These are phyloP conservation scores for Lindbergichthys nudifrons DNA, from an alignment of 2,797 vertebrate genomes.

Conservation along the genomic window DNA sequence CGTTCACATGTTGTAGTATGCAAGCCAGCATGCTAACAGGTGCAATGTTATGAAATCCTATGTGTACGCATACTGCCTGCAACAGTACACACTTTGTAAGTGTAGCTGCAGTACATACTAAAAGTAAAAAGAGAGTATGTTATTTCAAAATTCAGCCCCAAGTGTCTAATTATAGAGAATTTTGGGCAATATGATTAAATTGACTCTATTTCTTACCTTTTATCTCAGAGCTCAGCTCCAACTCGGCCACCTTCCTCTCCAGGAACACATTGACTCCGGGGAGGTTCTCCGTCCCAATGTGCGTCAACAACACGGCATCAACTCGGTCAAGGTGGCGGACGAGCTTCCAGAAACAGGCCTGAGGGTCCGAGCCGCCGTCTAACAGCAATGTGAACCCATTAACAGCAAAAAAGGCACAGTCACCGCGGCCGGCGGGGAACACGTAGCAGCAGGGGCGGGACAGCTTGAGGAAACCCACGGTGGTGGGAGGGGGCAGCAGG, in stretches of 20 bases:
- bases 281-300: conserved; percentile 83
- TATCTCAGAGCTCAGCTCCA: conserved; percentile 86
- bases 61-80: no score
- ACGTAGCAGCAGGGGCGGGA: conserved; percentile 97
- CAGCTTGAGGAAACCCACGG: conserved; percentile 94
- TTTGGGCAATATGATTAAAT: neutral
- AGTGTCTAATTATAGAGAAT: neutral
- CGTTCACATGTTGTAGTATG: no score
- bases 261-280: conserved; percentile 90
- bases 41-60: no score
- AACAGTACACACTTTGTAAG: no score
- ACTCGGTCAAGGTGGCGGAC: conserved; percentile 95
- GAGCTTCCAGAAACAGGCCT: conserved; percentile 96
- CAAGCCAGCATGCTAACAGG: no score
- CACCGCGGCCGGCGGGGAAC: conserved; percentile 93
- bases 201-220: conserved; percentile 81
- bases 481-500: conserved; percentile 92
- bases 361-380: conserved; percentile 93
- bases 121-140: no score
- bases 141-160: no score
- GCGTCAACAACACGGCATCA: conserved; percentile 92
- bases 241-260: conserved; percentile 91
- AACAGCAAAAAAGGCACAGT: conserved; percentile 94
- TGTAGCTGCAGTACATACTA: no score
- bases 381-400: conserved; percentile 94